phyloP scores from a whole-genome alignment of 2,797 vertebrate genomes.

The Tapera naevia region DNA sequence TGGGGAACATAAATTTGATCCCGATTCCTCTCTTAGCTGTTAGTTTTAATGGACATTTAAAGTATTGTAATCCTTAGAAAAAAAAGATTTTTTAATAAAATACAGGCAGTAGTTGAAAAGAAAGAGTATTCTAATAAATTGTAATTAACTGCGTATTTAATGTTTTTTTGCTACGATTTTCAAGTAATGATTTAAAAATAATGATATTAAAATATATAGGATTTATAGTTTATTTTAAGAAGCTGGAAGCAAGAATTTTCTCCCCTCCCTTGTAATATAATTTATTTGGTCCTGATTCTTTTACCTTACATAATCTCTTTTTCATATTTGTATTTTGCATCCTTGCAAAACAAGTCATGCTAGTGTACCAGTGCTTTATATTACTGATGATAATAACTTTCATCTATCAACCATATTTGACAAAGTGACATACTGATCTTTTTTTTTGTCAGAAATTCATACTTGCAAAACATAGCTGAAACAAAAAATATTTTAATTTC shows the following conservation, averaged over 20 bases:
- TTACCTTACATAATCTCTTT: neutral
- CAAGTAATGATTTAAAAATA: neutral
- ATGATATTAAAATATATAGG: neutral
- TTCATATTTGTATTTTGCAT: neutral
- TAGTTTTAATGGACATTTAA: neutral
- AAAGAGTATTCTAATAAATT: neutral
- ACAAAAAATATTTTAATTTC: neutral
- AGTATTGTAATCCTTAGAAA: neutral
- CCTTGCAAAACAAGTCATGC: neutral
- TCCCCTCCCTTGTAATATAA: neutral
- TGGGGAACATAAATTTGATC: neutral
- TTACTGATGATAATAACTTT: neutral
- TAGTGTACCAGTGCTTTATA: neutral
- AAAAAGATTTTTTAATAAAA: neutral
- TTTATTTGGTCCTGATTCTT: neutral
- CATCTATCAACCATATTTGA: neutral
- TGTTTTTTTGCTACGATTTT: neutral
- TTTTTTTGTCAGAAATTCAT: neutral
- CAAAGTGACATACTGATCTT: neutral
- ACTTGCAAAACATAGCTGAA: neutral
- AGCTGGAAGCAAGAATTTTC: neutral
- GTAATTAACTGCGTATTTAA: neutral
- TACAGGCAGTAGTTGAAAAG: neutral
- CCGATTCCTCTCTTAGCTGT: neutral
- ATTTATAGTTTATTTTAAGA: neutral